These are phyloP conservation scores for Riptortus pedestris DNA, from an alignment of 1,140 invertebrate species.

Conservation along the genomic window DNA sequence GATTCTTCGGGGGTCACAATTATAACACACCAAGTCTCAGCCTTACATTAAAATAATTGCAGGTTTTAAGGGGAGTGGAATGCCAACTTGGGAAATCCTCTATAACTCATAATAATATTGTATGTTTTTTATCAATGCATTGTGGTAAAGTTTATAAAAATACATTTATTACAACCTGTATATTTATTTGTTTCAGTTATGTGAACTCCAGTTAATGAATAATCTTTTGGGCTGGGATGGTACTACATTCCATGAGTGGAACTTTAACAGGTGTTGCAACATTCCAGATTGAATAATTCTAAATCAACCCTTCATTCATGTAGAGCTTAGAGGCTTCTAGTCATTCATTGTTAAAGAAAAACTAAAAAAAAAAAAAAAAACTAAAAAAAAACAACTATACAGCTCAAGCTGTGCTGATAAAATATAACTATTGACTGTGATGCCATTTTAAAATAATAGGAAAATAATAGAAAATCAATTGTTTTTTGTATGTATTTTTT, in stretches of 20 bases:
- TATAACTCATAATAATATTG: too few species aligned
- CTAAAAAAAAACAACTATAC: background rate
- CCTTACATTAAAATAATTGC: too few species aligned
- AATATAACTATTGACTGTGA: conserved; percentile 13
- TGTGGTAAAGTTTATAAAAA: too few species aligned
- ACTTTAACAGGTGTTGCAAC: too few species aligned
- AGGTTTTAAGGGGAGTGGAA: too few species aligned
- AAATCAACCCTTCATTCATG: too few species aligned
- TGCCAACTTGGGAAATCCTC: too few species aligned
- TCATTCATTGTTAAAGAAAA: background rate
- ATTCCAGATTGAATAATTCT: too few species aligned
- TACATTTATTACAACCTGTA: too few species aligned
- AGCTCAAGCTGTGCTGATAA: background rate
- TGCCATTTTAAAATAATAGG: conserved; percentile 8
- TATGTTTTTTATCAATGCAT: too few species aligned
- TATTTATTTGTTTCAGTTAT: background rate
- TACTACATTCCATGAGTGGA: background rate
- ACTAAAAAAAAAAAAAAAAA: background rate
- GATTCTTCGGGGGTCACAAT: too few species aligned
- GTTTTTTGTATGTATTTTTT: background rate
- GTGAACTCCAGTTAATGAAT: background rate
- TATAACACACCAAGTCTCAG: too few species aligned
- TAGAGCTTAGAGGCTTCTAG: conserved; percentile 16
- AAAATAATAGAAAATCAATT: background rate
- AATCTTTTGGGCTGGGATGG: background rate